Percentiles rank a stretch among this genome's conserved stretches.
These are phyloP conservation scores for Candoia aspera DNA, from an alignment of 2,113 vertebrate species.

Conservation along the genomic window DNA sequence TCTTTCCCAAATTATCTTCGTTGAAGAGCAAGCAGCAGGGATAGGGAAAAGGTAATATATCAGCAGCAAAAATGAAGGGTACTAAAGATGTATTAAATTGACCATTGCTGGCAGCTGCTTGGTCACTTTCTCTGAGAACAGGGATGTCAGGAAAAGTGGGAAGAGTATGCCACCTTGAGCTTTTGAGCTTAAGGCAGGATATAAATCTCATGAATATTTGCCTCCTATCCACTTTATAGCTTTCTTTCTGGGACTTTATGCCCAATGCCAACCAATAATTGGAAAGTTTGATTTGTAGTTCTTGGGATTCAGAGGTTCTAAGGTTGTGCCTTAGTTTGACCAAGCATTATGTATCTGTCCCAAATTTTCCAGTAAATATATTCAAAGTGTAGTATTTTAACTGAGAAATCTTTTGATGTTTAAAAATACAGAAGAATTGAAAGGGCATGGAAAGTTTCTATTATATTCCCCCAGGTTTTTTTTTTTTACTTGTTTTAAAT, in stretches of 20 bases:
- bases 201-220: background rate
- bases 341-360: background rate
- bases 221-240: background rate
- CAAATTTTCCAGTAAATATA: background rate
- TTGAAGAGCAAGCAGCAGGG: conserved; percentile 94
- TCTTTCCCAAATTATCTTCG: conserved; percentile 89
- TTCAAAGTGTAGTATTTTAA: conserved; percentile 3
- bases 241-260: background rate
- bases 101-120: background rate
- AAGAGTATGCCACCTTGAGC: background rate
- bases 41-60: conserved; percentile 91
- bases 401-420: conserved; percentile 1
- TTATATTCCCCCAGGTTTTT: background rate
- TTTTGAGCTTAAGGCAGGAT: background rate
- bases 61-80: background rate
- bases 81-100: background rate
- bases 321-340: background rate
- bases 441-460: background rate
- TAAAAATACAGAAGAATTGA: background rate
- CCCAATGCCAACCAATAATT: background rate
- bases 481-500: background rate
- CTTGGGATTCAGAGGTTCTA: background rate
- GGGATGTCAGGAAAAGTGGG: background rate
- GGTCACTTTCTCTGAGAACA: background rate
- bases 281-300: background rate